Evolutionary conservation across 2,113 vertebrate genomes (phyloP).

Genomic region (Pithys albifrons): DNA sequence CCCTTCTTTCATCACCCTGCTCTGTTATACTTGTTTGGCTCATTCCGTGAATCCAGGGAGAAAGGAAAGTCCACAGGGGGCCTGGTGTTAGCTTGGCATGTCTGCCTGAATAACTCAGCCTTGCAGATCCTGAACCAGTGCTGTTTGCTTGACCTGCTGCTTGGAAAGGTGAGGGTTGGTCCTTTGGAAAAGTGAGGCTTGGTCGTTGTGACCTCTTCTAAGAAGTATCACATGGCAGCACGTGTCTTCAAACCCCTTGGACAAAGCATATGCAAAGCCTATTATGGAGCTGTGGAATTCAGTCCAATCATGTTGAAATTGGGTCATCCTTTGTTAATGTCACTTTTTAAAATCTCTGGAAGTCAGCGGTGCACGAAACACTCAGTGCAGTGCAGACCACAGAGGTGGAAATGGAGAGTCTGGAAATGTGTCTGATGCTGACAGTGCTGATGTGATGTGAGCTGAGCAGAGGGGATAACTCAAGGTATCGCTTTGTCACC

Average conservation of each 20-base stretch:
- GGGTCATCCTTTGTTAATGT: constrained; percentile 56
- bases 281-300: background rate
- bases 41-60: background rate
- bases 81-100: background rate
- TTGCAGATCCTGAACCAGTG: background rate
- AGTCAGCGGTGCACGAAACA: background rate
- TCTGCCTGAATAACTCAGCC: background rate
- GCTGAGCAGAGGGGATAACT: background rate
- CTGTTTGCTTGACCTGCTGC: background rate
- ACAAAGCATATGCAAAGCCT: constrained; percentile 43
- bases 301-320: background rate
- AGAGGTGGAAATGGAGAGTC: background rate
- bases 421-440: background rate
- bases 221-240: background rate
- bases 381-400: background rate
- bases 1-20: background rate
- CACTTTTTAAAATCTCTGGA: background rate
- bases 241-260: background rate
- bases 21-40: fast-evolving
- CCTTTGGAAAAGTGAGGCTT: background rate
- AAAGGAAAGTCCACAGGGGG: background rate
- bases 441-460: fast-evolving
- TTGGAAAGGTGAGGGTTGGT: background rate
- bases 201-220: fast-evolving
- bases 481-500: background rate